These are phyloP conservation scores for Spilogale gracilis DNA, from an alignment of 2,113 vertebrate species.

Conservation along the genomic window DNA sequence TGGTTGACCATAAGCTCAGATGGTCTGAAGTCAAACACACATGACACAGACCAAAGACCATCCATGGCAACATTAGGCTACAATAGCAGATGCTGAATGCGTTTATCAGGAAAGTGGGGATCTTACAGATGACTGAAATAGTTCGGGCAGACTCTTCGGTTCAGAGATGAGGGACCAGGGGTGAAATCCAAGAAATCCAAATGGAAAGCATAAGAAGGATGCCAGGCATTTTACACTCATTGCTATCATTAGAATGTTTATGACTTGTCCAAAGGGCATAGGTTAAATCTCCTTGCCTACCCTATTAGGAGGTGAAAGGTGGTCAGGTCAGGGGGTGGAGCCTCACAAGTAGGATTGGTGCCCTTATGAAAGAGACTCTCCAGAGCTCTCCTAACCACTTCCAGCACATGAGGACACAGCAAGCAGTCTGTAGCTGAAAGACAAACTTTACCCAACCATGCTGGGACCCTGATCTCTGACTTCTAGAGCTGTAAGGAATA, in stretches of 20 bases:
- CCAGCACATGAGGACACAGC: neutral
- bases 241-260: neutral
- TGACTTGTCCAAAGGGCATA: neutral
- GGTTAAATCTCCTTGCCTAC: neutral
- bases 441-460: neutral
- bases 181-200: neutral
- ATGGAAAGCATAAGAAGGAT: neutral
- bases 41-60: neutral
- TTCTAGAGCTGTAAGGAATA: neutral
- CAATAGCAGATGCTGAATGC: neutral
- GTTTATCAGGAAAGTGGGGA: neutral
- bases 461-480: neutral
- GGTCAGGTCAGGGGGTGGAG: neutral
- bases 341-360: neutral
- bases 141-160: neutral
- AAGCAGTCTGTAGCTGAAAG: neutral
- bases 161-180: neutral
- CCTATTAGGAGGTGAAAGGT: neutral
- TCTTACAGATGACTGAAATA: neutral
- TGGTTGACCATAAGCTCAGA: neutral
- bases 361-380: neutral
- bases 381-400: neutral
- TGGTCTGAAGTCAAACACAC: neutral
- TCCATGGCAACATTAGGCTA: neutral
- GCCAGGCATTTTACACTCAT: neutral